These are phyloP conservation scores for Drosophila lacteicornis DNA, from an alignment of 1,140 invertebrate genomes.

Conservation along the genomic window DNA sequence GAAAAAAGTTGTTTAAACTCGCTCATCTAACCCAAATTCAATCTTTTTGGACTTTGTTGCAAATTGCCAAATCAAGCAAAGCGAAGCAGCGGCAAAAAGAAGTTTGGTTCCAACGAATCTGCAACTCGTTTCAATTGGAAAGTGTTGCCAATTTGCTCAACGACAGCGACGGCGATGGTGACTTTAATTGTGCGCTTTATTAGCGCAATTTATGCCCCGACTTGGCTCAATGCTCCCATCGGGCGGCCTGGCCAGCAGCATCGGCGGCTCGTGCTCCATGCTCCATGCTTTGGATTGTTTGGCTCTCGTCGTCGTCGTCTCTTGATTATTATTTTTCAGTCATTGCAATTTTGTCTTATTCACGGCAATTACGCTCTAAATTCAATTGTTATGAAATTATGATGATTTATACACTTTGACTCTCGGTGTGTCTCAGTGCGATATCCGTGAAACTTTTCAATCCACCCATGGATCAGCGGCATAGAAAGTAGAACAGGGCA, in stretches of 20 bases:
- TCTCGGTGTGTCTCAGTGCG: conserved; percentile 4
- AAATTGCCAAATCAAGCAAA: conserved; percentile 21
- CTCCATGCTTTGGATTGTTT: conserved; percentile 27
- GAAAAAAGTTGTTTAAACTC: not conserved
- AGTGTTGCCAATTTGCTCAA: conserved; percentile 79
- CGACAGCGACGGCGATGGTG: conserved; percentile 40
- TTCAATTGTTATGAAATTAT: conserved; percentile 81
- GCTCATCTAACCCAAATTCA: conserved; percentile 54
- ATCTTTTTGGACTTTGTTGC: conserved; percentile 20
- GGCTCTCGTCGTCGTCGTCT: conserved; percentile 26
- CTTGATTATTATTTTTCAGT: conserved; percentile 76
- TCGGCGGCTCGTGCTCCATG: conserved; percentile 37
- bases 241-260: conserved; percentile 14
- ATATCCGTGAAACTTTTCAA: conserved; percentile 54
- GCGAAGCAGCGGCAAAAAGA: conserved; percentile 13
- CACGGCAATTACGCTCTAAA: conserved; percentile 75
- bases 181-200: conserved; percentile 81
- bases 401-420: conserved; percentile 41
- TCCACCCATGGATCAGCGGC: conserved; percentile 56
- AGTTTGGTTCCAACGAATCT: conserved; percentile 26
- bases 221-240: conserved; percentile 61
- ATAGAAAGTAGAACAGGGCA: conserved; percentile 77
- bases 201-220: conserved; percentile 75
- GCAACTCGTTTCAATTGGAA: conserved; percentile 74
- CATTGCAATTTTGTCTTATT: conserved; percentile 67